phyloP scores from a whole-genome alignment of 1,140 invertebrate genomes.

The Nasonia longicornis region DNA sequence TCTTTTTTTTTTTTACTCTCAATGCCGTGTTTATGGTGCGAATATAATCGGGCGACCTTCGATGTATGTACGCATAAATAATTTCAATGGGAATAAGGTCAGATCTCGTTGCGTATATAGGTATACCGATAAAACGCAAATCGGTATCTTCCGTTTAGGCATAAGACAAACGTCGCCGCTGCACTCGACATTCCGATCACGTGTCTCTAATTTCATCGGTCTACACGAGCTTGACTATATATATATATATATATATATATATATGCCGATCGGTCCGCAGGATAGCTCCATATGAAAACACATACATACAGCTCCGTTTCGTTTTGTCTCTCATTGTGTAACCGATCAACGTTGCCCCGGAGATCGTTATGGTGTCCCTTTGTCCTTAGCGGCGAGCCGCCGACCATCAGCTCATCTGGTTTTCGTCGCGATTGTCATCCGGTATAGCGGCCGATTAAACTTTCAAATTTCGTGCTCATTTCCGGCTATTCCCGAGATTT shows the following conservation, averaged over 20 bases:
- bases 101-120: no score
- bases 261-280: not conserved
- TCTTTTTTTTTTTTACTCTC: no score
- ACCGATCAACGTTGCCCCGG: not conserved
- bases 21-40: no score
- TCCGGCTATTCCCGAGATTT: not conserved
- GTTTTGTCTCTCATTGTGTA: not conserved
- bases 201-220: not conserved
- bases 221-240: not conserved
- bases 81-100: no score
- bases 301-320: no score
- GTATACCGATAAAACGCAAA: no score
- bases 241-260: not conserved
- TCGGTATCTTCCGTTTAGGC: no score
- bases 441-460: not conserved
- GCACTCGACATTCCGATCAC: not conserved
- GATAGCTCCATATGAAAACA: not conserved
- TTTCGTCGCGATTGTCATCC: not conserved
- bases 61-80: no score
- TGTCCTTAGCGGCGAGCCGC: not conserved
- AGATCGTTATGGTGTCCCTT: not conserved
- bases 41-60: no score
- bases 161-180: no score
- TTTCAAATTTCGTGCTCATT: slow-evolving; percentile 24
- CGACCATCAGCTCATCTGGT: not conserved